Conservation (phyloP, 2,797 vertebrate species). For the Pangasius sanitwongsei region DNA sequence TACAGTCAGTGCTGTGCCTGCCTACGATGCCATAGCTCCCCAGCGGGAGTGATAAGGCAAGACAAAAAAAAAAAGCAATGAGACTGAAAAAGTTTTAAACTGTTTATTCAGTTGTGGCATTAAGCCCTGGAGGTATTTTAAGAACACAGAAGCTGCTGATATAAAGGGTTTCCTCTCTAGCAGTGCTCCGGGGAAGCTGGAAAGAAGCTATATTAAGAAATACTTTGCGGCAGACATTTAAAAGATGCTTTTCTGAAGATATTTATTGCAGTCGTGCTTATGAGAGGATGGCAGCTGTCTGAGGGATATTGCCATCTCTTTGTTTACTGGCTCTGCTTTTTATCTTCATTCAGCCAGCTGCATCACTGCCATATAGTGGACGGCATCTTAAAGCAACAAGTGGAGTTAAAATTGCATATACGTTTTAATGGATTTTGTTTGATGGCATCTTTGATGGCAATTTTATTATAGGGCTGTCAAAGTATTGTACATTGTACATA, state of each 20-base stretch:
- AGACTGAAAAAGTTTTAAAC: conserved; percentile 22
- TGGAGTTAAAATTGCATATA: neutral
- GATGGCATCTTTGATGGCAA: neutral
- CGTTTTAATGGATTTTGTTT: neutral
- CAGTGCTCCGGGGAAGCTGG: neutral
- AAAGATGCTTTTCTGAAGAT: conserved; percentile 7
- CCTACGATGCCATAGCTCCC: conserved; percentile 12
- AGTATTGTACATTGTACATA: neutral
- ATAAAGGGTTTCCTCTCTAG: conserved; percentile 11
- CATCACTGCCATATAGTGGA: neutral
- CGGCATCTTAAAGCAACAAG: neutral
- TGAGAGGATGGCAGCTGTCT: conserved; percentile 3
- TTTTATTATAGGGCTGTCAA: neutral
- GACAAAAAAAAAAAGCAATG: neutral
- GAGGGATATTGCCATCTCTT: conserved; percentile 5
- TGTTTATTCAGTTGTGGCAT: conserved; percentile 37
- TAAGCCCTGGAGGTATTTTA: conserved; percentile 34
- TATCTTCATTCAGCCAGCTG: neutral
- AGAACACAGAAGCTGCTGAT: neutral
- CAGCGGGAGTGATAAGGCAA: neutral
- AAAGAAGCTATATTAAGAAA: conserved; percentile 18
- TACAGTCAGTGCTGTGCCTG: conserved; percentile 19
- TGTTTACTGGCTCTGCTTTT: conserved; percentile 17
- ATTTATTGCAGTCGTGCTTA: conserved; percentile 19
- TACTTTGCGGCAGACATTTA: neutral